Percentiles rank a stretch among this genome's conserved stretches.
These are phyloP conservation scores for Sebastiscus tertius DNA, from an alignment of 2,797 vertebrate species.

Conservation along the genomic window DNA sequence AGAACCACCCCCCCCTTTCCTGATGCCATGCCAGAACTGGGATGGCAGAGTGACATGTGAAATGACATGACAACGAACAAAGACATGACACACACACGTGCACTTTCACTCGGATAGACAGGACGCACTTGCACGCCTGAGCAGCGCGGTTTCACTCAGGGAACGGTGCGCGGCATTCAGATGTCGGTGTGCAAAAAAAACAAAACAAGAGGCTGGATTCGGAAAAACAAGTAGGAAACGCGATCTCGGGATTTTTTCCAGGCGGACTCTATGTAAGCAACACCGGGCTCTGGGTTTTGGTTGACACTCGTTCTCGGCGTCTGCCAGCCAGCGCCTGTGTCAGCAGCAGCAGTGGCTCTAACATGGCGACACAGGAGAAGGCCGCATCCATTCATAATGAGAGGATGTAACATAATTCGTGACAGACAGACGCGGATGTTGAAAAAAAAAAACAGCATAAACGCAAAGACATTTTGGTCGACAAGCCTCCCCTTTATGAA, in stretches of 20 bases:
- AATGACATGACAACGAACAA: conserved; percentile 63
- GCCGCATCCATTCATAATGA: conserved; percentile 69
- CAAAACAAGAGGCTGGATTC: background rate
- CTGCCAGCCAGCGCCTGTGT: conserved; percentile 39
- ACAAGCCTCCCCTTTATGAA: conserved; percentile 25
- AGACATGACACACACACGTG: conserved; percentile 41
- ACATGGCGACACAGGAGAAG: conserved; percentile 58
- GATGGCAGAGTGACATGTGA: conserved; percentile 57
- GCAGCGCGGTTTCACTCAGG: background rate
- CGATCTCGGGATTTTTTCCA: conserved; percentile 42
- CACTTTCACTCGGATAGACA: conserved; percentile 8
- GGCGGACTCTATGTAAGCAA: conserved; percentile 67
- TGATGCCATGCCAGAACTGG: conserved; percentile 17
- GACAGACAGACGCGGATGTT: conserved; percentile 26
- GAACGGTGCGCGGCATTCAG: conserved; percentile 2
- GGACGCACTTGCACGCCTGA: conserved; percentile 38
- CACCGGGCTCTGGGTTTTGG: conserved; percentile 53
- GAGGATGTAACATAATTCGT: conserved; percentile 58
- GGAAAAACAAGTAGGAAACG: conserved; percentile 35
- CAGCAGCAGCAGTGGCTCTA: conserved; percentile 41
- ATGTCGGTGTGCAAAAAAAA: conserved; percentile 23
- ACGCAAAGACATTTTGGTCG: conserved; percentile 8
- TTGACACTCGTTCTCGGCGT: conserved; percentile 51
- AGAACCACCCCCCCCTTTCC: background rate
- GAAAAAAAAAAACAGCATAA: background rate